A percentile compares a stretch with the other conserved stretches of the same genome.
phyloP scores from a whole-genome alignment of 2,113 vertebrate species.

The Talpa occidentalis region DNA sequence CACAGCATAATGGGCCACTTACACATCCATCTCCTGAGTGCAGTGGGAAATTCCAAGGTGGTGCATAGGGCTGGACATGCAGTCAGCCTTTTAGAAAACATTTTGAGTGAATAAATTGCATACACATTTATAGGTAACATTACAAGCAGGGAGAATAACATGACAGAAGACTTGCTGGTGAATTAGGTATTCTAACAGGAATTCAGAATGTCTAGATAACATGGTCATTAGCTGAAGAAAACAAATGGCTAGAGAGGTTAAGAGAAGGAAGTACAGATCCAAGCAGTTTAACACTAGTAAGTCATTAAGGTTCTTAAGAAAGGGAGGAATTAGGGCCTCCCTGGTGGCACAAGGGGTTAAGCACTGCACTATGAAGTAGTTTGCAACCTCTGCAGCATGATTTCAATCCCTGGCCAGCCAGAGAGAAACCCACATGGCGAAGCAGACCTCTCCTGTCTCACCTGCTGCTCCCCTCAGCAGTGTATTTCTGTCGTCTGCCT shows the following conservation, averaged over 20 bases:
- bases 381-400: too few relatives aligned
- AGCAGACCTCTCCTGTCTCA: too few relatives aligned
- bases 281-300: neutral
- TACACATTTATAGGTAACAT: neutral
- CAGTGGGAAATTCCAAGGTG: neutral
- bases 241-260: neutral
- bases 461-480: too few relatives aligned
- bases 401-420: too few relatives aligned
- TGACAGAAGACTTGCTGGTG: neutral
- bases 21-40: neutral
- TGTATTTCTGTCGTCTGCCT: too few relatives aligned
- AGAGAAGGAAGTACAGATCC: neutral
- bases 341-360: too few relatives aligned
- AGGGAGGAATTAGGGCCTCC: neutral
- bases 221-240: neutral
- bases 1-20: neutral
- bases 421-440: too few relatives aligned
- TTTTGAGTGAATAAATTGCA: conserved; percentile 13
- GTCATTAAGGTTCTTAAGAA: neutral
- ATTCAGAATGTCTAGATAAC: conserved; percentile 23
- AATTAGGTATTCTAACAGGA: neutral
- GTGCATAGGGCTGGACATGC: neutral
- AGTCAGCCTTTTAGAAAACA: neutral
- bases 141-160: neutral
- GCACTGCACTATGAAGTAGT: too few relatives aligned